A percentile compares a stretch with the other conserved stretches of the same genome.
Conservation (phyloP, 2,113 vertebrate genomes). For the Amphiprion ocellaris region DNA sequence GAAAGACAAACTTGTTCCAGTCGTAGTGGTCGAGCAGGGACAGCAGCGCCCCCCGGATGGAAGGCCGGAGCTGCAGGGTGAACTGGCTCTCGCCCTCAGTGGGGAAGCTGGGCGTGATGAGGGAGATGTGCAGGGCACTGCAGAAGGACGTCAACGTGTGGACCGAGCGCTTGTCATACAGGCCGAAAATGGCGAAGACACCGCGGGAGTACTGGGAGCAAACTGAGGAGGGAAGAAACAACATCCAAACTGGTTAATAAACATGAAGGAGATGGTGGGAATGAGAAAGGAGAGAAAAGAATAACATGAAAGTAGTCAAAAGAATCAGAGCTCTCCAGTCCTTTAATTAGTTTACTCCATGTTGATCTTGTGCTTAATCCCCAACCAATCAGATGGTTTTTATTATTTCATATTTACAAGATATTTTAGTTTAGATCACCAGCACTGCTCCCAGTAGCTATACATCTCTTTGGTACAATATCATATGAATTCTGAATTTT, state of each 20-base stretch:
- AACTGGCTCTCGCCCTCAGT: conserved; percentile 98
- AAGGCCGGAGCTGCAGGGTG: conserved; percentile 95
- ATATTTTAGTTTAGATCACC: too few relatives aligned
- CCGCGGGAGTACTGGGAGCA: conserved; percentile 99
- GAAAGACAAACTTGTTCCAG: conserved; percentile 97
- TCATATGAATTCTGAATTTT: too few relatives aligned
- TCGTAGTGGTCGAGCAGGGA: conserved; percentile 96
- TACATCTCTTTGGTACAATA: too few relatives aligned
- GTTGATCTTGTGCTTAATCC: too few relatives aligned
- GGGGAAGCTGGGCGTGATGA: conserved; percentile 97
- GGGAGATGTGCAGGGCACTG: conserved; percentile 98
- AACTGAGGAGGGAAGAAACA: conserved; percentile 82
- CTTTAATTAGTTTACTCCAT: too few relatives aligned
- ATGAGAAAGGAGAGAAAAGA: too few relatives aligned
- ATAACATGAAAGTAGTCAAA: too few relatives aligned
- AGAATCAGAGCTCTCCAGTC: too few relatives aligned
- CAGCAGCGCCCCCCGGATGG: conserved; percentile 92
- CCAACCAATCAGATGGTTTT: too few relatives aligned
- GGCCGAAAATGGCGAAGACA: conserved; percentile 99
- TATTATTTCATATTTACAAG: too few relatives aligned
- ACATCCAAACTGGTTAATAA: background rate
- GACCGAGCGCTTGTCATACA: conserved; percentile 98
- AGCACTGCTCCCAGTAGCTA: too few relatives aligned
- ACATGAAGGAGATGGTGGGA: background rate
- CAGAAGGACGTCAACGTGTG: conserved; percentile 99